phyloP scores from a whole-genome alignment of 2,797 vertebrate species.

The Sebastes nivosus region DNA sequence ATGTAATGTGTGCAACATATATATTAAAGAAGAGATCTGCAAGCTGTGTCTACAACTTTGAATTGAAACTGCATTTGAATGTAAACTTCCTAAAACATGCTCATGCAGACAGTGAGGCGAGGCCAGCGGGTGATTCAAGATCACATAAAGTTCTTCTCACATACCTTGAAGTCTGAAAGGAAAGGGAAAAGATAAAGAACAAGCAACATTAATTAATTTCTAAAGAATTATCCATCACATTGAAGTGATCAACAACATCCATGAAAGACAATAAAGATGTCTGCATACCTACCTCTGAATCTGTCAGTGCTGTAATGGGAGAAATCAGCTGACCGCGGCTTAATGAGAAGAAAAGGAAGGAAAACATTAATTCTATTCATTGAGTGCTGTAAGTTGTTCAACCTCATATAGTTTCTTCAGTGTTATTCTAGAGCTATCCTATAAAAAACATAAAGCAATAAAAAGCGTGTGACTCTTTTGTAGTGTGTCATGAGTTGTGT shows the following conservation, averaged over 20 bases:
- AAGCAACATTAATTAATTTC: neutral
- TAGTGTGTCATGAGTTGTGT: neutral
- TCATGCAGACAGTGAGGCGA: conserved; percentile 10
- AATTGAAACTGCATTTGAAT: neutral
- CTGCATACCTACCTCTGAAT: conserved; percentile 82
- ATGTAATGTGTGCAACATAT: neutral
- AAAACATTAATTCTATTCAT: neutral
- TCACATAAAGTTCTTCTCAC: conserved; percentile 1
- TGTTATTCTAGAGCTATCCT: neutral
- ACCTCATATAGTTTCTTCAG: neutral
- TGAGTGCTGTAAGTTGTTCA: neutral
- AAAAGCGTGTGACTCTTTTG: neutral
- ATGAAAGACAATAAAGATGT: neutral
- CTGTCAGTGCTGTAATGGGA: conserved; percentile 86
- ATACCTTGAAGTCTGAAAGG: conserved; percentile 72
- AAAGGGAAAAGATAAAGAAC: conserved; percentile 6
- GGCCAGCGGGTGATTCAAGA: neutral
- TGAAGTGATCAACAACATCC: neutral
- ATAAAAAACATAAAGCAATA: neutral
- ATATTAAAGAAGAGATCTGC: neutral
- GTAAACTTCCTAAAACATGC: conserved; percentile 5
- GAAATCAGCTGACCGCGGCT: conserved; percentile 91
- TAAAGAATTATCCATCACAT: neutral
- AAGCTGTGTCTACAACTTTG: neutral
- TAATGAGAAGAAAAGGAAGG: conserved; percentile 22